phyloP scores from a whole-genome alignment of 2,888 invertebrate species.

The Orthosia incerta region DNA sequence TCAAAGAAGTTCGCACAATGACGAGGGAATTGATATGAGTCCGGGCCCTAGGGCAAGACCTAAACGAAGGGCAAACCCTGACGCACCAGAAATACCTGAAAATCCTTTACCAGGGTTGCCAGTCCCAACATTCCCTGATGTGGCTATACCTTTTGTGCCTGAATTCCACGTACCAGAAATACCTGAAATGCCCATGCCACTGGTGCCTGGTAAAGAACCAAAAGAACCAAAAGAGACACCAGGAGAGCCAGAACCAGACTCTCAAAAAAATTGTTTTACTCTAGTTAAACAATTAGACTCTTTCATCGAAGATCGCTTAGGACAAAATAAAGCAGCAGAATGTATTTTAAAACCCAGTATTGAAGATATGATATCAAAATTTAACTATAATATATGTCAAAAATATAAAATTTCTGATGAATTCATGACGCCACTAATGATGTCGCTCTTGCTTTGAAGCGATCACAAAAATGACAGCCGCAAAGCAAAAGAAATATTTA shows the following conservation, averaged over 20 bases:
- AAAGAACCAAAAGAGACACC: conserved; percentile 12
- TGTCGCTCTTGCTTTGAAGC: background rate
- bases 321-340: background rate
- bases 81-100: conserved; percentile 38
- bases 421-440: conserved; percentile 9
- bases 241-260: background rate
- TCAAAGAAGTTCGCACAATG: background rate
- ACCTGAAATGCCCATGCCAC: conserved; percentile 47
- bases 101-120: conserved; percentile 50
- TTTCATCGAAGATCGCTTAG: background rate
- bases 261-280: background rate
- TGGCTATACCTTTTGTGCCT: conserved; percentile 50
- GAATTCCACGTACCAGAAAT: conserved; percentile 37
- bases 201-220: conserved; percentile 23
- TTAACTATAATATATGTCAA: background rate
- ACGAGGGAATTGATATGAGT: conserved; percentile 25
- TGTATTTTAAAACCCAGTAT: background rate
- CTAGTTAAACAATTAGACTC: background rate
- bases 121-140: conserved; percentile 42
- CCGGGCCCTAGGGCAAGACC: conserved; percentile 22
- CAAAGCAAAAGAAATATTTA: background rate
- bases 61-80: conserved; percentile 19
- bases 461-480: background rate
- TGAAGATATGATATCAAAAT: background rate
- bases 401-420: background rate